Evolutionary conservation across 1,140 invertebrate genomes (phyloP).

Genomic region (Drosophila truncata): DNA sequence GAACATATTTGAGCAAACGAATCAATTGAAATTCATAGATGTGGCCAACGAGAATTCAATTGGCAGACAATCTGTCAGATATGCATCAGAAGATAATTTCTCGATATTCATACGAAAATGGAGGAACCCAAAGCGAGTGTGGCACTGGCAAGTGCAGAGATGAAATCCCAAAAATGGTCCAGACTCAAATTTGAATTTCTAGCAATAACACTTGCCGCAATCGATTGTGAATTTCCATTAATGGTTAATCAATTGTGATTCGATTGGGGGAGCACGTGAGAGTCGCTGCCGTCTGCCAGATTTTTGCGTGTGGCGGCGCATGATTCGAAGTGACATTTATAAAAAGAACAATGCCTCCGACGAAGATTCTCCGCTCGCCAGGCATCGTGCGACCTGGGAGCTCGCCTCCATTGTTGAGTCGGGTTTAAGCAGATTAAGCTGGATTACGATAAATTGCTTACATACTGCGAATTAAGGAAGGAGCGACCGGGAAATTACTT

Average conservation of each 20-base stretch:
- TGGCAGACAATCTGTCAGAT: slow-evolving; percentile 49
- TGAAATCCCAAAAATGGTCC: slow-evolving; percentile 31
- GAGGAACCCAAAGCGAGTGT: slow-evolving; percentile 2
- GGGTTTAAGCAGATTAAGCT: slow-evolving; percentile 68
- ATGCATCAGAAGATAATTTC: slow-evolving; percentile 36
- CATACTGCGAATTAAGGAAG: slow-evolving; percentile 28
- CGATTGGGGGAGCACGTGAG: slow-evolving; percentile 46
- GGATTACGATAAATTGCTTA: slow-evolving; percentile 70
- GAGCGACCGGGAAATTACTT: slow-evolving; percentile 49
- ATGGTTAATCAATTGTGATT: slow-evolving; percentile 65
- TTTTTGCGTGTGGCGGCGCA: slow-evolving; percentile 43
- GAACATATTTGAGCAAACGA: slow-evolving; percentile 50
- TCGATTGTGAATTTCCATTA: slow-evolving; percentile 53
- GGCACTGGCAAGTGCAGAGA: slow-evolving; percentile 11
- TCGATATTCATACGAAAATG: slow-evolving; percentile 16
- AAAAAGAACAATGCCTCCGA: slow-evolving; percentile 42
- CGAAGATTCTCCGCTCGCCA: slow-evolving; percentile 1
- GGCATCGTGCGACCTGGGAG: slow-evolving; percentile 29
- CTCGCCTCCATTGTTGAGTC: slow-evolving; percentile 30
- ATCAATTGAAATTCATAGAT: slow-evolving; percentile 61
- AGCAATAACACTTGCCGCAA: slow-evolving; percentile 36
- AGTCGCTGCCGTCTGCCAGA: slow-evolving; percentile 4
- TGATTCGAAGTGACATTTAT: slow-evolving; percentile 58
- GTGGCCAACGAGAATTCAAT: slow-evolving; percentile 63
- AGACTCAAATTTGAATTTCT: slow-evolving; percentile 32